Evolutionary conservation across 2,797 vertebrate species (phyloP).

Genomic region (Cyprinella venusta): DNA sequence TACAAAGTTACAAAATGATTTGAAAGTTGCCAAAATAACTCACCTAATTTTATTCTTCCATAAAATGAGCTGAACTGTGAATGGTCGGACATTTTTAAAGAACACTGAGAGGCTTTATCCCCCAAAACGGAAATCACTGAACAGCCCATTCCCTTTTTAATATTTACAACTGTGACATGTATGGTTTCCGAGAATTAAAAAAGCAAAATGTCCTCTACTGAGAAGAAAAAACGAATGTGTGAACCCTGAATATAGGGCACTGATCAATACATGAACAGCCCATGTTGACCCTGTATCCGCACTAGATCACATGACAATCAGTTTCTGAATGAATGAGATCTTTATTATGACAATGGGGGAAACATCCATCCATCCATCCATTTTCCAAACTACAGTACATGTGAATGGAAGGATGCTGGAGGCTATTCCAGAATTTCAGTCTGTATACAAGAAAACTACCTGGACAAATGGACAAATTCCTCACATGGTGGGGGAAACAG

Average conservation of each 20-base stretch:
- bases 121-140: not conserved
- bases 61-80: not conserved
- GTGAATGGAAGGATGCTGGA: not conserved
- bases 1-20: not conserved
- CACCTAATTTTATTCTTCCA: not conserved
- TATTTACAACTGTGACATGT: not conserved
- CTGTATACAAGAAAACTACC: not conserved
- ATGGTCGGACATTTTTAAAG: not conserved
- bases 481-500: not conserved
- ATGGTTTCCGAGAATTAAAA: not conserved
- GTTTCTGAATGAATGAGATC: slow-evolving; percentile 25
- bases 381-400: not conserved
- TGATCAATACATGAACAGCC: slow-evolving; percentile 37
- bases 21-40: not conserved
- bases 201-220: not conserved
- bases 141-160: not conserved
- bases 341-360: slow-evolving; percentile 20
- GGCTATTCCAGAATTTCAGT: not conserved
- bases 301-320: slow-evolving; percentile 16
- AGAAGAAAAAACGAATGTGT: not conserved
- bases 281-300: not conserved
- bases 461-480: not conserved
- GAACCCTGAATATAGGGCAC: slow-evolving; percentile 50
- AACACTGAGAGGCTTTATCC: no score
- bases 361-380: not conserved